phyloP scores from a whole-genome alignment of 2,113 vertebrate genomes.

The Leucoraja erinaceus region DNA sequence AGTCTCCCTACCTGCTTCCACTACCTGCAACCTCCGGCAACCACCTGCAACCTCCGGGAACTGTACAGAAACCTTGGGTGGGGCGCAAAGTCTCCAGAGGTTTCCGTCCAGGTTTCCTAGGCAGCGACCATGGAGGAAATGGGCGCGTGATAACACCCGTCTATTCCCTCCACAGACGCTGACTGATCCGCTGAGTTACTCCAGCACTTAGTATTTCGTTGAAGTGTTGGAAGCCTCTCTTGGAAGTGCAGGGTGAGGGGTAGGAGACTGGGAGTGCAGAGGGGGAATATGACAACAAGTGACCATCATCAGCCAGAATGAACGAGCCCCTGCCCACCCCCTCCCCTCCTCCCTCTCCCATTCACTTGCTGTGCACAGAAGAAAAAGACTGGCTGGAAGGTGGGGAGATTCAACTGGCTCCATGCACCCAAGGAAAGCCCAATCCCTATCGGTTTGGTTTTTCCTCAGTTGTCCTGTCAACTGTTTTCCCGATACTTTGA shows the following conservation, averaged over 20 bases:
- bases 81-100: no score
- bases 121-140: no score
- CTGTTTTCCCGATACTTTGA: background rate
- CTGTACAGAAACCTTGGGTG: no score
- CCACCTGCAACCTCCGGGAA: no score
- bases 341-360: background rate
- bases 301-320: background rate
- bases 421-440: background rate
- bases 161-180: no score
- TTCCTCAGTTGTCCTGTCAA: no score
- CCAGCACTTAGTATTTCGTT: slow-evolving; percentile 43
- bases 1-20: no score
- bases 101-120: no score
- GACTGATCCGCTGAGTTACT: no score
- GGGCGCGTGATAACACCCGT: no score
- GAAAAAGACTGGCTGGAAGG: background rate
- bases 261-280: background rate
- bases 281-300: background rate
- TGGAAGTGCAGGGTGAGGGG: background rate
- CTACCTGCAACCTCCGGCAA: no score
- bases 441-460: background rate
- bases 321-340: background rate
- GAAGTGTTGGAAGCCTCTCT: slow-evolving; percentile 59
- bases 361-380: background rate
- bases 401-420: background rate